Base-by-base conservation (phyloP, 2,113 vertebrate genomes). In the Riparia riparia region DNA sequence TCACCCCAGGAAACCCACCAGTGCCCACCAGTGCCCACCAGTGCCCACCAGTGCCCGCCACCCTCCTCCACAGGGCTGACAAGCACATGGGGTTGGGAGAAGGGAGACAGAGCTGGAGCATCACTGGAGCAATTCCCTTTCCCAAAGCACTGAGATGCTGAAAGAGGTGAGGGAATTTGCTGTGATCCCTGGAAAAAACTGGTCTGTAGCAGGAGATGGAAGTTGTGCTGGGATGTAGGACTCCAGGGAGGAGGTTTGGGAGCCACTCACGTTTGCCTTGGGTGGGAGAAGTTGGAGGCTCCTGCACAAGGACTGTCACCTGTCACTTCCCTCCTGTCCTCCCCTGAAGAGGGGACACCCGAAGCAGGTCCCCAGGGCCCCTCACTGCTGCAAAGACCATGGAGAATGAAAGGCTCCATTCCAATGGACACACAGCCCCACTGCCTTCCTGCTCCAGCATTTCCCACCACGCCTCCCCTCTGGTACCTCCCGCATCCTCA, bases 211-310 rank as follows among this genome's bases (percentile, higher is more conserved):
- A 70, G 28, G 39, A 72, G 49, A 17, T 0, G 1, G 42, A 37
- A 11, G 20, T 21, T 66, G n/a, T 39, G 42, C 49, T 21, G 71
- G 44, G 53, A 26, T 1, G 7, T 3, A 45, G 44, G 26, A 29
- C 19, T 14, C 25, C 5, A 26, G 41, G 15, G n/a, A 49, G 42
- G 54, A 63, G 60, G 29, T 39, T 28, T 74, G 78, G 49, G 54
- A 71, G 50, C 32, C 3, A 2, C 45, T 34, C 5, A 31, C 1
- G 0, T 25, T 45, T 54, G 65, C 17, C 50, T 54, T 26, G 31
- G 25, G 41, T 54, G 45, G 45, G 39, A 37, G 47, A 29, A 37
- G 29, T 2, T 28, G 45, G 29, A 41, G 31, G 13, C 17, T 68
- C 42, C 58, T 53, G 41, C 31, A 24, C 1, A 28, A 58, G 60